Evolutionary conservation across 2,888 invertebrate genomes (phyloP).

Genomic region (Blastobasis adustella): DNA sequence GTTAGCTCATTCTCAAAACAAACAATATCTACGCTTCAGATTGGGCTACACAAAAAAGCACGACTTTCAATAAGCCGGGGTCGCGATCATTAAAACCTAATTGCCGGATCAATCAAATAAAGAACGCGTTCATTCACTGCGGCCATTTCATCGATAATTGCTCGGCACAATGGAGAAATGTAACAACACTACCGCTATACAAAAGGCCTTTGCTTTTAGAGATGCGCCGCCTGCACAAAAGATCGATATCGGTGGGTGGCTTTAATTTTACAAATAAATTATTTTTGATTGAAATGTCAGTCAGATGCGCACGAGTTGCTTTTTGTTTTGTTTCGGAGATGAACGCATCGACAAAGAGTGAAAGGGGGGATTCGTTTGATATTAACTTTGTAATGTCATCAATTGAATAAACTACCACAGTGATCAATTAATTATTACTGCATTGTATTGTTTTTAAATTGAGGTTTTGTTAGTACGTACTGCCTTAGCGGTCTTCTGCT

Average conservation of each 20-base stretch:
- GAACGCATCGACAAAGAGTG: neutral
- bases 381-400: too few relatives aligned
- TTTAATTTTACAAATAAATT: conserved; percentile 40
- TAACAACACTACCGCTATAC: conserved; percentile 35
- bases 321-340: conserved; percentile 6
- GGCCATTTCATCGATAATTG: conserved; percentile 35
- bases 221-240: conserved; percentile 33
- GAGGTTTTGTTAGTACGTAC: too few relatives aligned
- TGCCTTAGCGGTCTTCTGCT: too few relatives aligned
- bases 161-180: conserved; percentile 32
- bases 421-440: too few relatives aligned
- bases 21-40: neutral
- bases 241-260: conserved; percentile 32
- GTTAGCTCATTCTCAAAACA: neutral
- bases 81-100: conserved; percentile 33
- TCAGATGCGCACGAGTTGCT: conserved; percentile 25
- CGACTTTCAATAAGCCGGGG: conserved; percentile 26
- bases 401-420: too few relatives aligned
- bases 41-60: conserved; percentile 4
- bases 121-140: conserved; percentile 15
- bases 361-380: too few relatives aligned
- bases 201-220: conserved; percentile 23
- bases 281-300: conserved; percentile 53
- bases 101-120: conserved; percentile 28
- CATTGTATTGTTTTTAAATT: too few relatives aligned